Conservation (phyloP, 1,140 invertebrate species). For the Hylaeus anthracinus region DNA sequence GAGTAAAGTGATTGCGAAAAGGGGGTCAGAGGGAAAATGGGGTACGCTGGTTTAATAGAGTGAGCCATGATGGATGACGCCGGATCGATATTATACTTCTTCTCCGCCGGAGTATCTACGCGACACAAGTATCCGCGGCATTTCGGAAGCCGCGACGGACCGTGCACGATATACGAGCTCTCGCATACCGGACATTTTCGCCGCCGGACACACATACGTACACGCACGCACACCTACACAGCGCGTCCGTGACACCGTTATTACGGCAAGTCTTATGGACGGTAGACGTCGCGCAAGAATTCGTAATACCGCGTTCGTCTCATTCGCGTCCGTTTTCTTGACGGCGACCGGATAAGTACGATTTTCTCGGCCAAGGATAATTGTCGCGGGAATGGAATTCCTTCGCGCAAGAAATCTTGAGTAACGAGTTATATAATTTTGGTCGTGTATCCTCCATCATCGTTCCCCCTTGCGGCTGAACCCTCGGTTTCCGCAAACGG, state of each 20-base stretch:
- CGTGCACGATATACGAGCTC: constrained; percentile 37
- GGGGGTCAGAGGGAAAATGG: constrained; percentile 67
- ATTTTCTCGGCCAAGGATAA: constrained; percentile 47
- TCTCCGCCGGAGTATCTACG: constrained; percentile 48
- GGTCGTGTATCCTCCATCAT: neutral
- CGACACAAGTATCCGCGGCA: constrained; percentile 52
- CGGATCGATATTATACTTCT: constrained; percentile 68
- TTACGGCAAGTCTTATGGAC: constrained; percentile 56
- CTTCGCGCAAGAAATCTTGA: constrained; percentile 34
- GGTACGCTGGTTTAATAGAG: constrained; percentile 71
- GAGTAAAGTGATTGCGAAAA: constrained; percentile 70
- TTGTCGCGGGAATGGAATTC: constrained; percentile 50
- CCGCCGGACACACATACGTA: constrained; percentile 27
- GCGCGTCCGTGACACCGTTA: constrained; percentile 38
- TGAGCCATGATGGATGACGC: constrained; percentile 71
- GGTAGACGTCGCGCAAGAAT: constrained; percentile 47
- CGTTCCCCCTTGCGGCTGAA: neutral
- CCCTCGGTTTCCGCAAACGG: neutral
- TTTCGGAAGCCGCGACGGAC: constrained; percentile 53
- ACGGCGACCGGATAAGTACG: constrained; percentile 38
- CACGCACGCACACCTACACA: neutral
- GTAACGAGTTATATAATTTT: constrained; percentile 60
- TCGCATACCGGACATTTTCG: constrained; percentile 61
- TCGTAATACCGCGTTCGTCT: constrained; percentile 40
- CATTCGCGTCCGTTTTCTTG: constrained; percentile 14